Base-by-base conservation (phyloP, 2,113 vertebrate genomes). In the Aegithalos caudatus region DNA sequence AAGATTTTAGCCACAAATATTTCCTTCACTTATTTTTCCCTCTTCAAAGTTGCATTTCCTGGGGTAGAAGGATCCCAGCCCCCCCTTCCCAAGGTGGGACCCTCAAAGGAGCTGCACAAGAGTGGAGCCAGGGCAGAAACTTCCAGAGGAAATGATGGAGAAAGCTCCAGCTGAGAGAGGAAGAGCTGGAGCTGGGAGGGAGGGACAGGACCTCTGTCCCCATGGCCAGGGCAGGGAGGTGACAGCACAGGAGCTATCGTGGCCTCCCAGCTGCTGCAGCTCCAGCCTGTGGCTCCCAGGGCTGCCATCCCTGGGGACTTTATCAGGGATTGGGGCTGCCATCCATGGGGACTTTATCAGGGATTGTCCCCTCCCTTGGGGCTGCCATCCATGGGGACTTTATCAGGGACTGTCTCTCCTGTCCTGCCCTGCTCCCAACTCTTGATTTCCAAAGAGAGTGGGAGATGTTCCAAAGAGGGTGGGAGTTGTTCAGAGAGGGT, bases 231-330 rank as follows among this genome's bases (percentile, higher is more conserved):
- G 38, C 51, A 38, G 88, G 58, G 84, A 92, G 85, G 50, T 51
- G 86, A 94, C 76, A 76, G 24, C 78, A 45, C 74, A 80, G 70
- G 4, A 81, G 48, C 91, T 97, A 96, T 97, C 96, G 2, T 28
- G 70, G 69, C 47, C 92, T 92, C 76, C 96, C 96, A 97, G 97
- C 94, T 92, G 96, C 9, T 56, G 40, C 9, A 5, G 73, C 74
- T 57, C 78, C 93, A 70, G 93, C 27, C 89, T n/a, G 51, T 3
- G 56, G 90, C 86, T 58, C 76, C 19, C 35, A 35, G 51, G 53
- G 44, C n/a, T 76, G 72, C 7, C n/a, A 60, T 33, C 67, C 58
- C 1, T 5, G 4, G 10, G 50, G n/a, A 44, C 81, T 92, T 97
- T 97, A 96, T 96, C 95, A 60, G 92, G 1, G 4, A 3, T 3